A percentile compares a stretch with the other conserved stretches of the same genome.
phyloP scores from a whole-genome alignment of 2,797 vertebrate genomes.

The Cyclopterus lumpus region DNA sequence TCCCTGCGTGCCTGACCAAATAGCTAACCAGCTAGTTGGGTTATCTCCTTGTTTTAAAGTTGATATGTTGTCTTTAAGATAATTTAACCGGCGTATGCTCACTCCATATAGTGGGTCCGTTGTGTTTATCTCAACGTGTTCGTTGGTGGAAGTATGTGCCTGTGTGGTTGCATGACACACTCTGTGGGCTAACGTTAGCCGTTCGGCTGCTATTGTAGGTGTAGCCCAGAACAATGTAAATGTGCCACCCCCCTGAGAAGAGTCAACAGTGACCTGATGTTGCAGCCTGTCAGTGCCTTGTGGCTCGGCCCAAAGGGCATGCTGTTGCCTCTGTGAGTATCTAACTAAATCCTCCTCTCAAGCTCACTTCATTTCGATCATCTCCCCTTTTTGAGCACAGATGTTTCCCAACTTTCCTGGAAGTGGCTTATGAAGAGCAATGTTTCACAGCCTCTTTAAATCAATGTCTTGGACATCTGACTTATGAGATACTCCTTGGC shows the following conservation, averaged over 20 bases:
- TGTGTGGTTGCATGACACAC: not conserved
- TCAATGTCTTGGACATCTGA: constrained; percentile 48
- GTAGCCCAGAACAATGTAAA: constrained; percentile 55
- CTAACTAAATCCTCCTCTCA: not conserved
- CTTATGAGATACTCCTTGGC: constrained; percentile 44
- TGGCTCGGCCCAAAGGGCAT: not conserved
- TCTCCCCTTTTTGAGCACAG: constrained; percentile 22
- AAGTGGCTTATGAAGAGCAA: constrained; percentile 38
- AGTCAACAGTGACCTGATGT: constrained; percentile 44
- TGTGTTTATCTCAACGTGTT: not conserved
- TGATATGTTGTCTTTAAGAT: not conserved
- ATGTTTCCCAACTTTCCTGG: constrained; percentile 45
- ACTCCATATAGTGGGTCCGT: not conserved
- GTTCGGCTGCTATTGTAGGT: constrained; percentile 46
- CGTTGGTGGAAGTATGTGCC: not conserved
- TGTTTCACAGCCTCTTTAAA: constrained; percentile 40
- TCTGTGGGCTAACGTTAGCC: constrained; percentile 11
- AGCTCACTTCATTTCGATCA: not conserved
- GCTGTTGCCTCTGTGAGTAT: not conserved
- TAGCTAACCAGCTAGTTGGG: constrained; percentile 40
- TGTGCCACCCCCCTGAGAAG: constrained; percentile 22
- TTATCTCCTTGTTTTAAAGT: constrained; percentile 30
- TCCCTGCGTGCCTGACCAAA: constrained; percentile 33
- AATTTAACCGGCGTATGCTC: rapidly evolving
- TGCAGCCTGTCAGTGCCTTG: constrained; percentile 22